Evolutionary conservation across 2,888 invertebrate species (phyloP).

Genomic region (Scelioninae gen. 2): DNA sequence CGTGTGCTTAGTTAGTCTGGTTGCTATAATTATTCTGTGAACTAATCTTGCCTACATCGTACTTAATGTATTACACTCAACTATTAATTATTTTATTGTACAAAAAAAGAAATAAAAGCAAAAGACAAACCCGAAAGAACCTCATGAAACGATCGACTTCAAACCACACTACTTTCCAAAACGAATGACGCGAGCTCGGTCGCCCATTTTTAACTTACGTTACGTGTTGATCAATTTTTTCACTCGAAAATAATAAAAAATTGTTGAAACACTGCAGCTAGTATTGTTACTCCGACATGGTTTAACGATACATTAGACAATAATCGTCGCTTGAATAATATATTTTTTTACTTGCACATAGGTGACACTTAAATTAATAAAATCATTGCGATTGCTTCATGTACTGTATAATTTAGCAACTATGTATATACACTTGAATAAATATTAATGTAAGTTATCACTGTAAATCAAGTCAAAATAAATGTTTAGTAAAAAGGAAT

Average conservation of each 20-base stretch:
- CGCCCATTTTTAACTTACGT: conserved; percentile 12
- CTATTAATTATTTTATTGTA: conserved; percentile 68
- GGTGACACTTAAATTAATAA: conserved; percentile 32
- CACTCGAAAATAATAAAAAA: conserved; percentile 12
- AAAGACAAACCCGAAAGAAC: conserved; percentile 36
- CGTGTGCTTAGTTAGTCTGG: conserved; percentile 88
- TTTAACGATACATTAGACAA: conserved; percentile 39
- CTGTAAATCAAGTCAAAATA: conserved; percentile 30
- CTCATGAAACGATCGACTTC: conserved; percentile 37
- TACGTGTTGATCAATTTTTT: conserved; percentile 19
- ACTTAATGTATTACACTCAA: conserved; percentile 65
- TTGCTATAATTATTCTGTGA: conserved; percentile 72
- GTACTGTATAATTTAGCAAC: conserved; percentile 41
- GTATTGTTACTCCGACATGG: conserved; percentile 25
- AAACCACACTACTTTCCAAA: conserved; percentile 24
- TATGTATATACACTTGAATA: conserved; percentile 47
- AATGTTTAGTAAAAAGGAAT: conserved; percentile 17
- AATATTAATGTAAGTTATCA: conserved; percentile 34
- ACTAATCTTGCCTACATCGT: conserved; percentile 65
- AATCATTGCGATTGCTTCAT: conserved; percentile 49
- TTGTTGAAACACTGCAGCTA: conserved; percentile 8
- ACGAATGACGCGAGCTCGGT: conserved; percentile 30
- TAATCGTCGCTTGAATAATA: conserved; percentile 53
- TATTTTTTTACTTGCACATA: conserved; percentile 57
- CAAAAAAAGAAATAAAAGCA: conserved; percentile 44